Conservation (phyloP, 2,888 invertebrate species). For the Nipponacmea schrenckii region DNA sequence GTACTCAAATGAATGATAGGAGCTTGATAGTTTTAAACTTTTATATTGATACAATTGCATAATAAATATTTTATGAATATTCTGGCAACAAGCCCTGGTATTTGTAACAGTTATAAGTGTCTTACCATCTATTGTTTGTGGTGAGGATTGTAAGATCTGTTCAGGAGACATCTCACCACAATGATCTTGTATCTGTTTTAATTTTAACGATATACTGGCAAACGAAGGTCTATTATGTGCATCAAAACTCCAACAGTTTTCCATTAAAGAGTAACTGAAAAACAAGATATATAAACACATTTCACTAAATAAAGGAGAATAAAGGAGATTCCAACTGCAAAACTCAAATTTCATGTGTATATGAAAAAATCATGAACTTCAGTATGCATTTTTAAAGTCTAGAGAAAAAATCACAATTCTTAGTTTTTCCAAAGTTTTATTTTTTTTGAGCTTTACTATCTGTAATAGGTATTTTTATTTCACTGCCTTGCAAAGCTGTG, state of each 20-base stretch:
- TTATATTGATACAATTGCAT: too few species aligned
- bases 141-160: conserved; percentile 46
- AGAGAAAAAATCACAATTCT: not conserved
- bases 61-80: too few species aligned
- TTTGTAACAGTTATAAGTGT: not conserved
- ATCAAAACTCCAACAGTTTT: conserved; percentile 87
- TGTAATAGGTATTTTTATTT: too few species aligned
- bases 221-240: conserved; percentile 89
- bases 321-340: not conserved
- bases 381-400: not conserved
- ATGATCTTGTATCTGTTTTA: conserved; percentile 52
- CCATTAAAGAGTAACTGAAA: conserved; percentile 83
- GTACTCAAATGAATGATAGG: too few species aligned
- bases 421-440: too few species aligned
- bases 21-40: too few species aligned
- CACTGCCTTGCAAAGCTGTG: too few species aligned
- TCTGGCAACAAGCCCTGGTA: too few species aligned
- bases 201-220: conserved; percentile 49
- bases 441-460: too few species aligned
- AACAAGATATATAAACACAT: not conserved
- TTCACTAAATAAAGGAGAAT: not conserved
- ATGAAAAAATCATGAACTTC: not conserved
- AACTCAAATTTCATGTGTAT: too few species aligned
- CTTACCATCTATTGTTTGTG: conserved; percentile 46
- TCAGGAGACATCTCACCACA: conserved; percentile 46